These are phyloP conservation scores for Drosophila helvetica DNA, from an alignment of 2,888 invertebrate genomes.

Conservation along the genomic window DNA sequence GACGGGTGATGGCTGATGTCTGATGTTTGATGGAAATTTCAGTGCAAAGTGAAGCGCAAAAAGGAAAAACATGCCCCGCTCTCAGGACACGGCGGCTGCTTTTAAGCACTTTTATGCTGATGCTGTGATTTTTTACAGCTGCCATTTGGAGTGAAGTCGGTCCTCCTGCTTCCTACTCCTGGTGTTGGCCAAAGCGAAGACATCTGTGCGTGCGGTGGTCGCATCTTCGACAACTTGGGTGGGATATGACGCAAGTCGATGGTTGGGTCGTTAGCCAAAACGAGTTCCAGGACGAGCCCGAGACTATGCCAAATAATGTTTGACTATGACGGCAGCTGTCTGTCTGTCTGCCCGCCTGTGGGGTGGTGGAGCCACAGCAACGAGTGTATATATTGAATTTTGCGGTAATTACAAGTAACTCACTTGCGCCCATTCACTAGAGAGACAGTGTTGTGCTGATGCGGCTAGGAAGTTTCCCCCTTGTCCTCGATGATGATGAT, in stretches of 20 bases:
- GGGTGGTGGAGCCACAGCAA: slow-evolving; percentile 29
- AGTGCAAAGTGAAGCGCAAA: slow-evolving; percentile 60
- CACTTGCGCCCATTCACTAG: slow-evolving; percentile 67
- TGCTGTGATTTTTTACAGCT: slow-evolving; percentile 80
- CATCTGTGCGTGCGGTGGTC: slow-evolving; percentile 64
- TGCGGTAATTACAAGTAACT: slow-evolving; percentile 79
- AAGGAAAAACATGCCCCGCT: slow-evolving; percentile 44
- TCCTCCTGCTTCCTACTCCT: not conserved
- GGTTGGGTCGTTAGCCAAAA: slow-evolving; percentile 68
- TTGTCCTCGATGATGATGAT: not conserved
- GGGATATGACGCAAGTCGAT: slow-evolving; percentile 55
- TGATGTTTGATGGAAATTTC: slow-evolving; percentile 38
- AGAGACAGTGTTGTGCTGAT: slow-evolving; percentile 9
- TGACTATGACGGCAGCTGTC: slow-evolving; percentile 54
- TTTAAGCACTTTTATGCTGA: slow-evolving; percentile 79
- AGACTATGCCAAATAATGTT: slow-evolving; percentile 73
- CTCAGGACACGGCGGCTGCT: slow-evolving; percentile 67
- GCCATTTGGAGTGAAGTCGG: slow-evolving; percentile 61
- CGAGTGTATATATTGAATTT: slow-evolving; percentile 70
- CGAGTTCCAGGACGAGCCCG: slow-evolving; percentile 42
- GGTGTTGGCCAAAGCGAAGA: slow-evolving; percentile 7
- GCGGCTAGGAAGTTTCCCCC: not conserved
- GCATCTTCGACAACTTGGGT: slow-evolving; percentile 55
- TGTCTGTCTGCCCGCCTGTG: not conserved
- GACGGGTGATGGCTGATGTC: slow-evolving; percentile 6